Base-by-base conservation (phyloP, 2,113 vertebrate genomes). In the Leptosomus discolor region DNA sequence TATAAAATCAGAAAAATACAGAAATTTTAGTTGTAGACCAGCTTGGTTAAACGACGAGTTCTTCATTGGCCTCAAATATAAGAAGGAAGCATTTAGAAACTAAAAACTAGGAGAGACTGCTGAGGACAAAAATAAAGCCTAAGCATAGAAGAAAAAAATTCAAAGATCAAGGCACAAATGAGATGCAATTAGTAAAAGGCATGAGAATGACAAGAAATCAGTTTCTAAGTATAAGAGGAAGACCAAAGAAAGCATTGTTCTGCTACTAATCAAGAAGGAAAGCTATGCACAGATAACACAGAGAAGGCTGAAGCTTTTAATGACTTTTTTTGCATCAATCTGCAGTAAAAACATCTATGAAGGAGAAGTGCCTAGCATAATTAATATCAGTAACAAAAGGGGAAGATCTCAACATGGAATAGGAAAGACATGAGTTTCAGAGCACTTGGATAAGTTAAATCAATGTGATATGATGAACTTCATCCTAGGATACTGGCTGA, bases 281-380 rank as follows among this genome's bases (percentile, higher is more conserved):
- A 94, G 75, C 50, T 80, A 56, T 76, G 79, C n/a, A 88, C 82
- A 93, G 92, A 83, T 96, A 95, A 88, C 56, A 87, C 61, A 88
- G 43, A 83, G 21, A 90, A 88, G 22, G 82, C 65, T 90, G 94
- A 85, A 85, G 61, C 26, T 88, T 93, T 96, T 97, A 95, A 92
- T 92, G 50, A 88, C 75, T 71, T 93, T 91, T 88, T 92, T 85
- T 90, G 6, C 48, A 93, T 70, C 74, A 94, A 57, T 93, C 90
- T 94, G 21, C 70, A 79, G 65, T 93, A 82, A 92, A 96, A 95
- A 85, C 57, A 92, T 88, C 92, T 78, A 88, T 95, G 92, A 93
- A 82, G 53, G 60, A 82, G 60, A 90, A 84, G 65, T 85, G 94
- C 53, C 76, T 86, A 64, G 89, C 67, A 96, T 94, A 94, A 95